Evolutionary conservation across 2,113 vertebrate genomes (phyloP).

Genomic region (Saguinus imperator): DNA sequence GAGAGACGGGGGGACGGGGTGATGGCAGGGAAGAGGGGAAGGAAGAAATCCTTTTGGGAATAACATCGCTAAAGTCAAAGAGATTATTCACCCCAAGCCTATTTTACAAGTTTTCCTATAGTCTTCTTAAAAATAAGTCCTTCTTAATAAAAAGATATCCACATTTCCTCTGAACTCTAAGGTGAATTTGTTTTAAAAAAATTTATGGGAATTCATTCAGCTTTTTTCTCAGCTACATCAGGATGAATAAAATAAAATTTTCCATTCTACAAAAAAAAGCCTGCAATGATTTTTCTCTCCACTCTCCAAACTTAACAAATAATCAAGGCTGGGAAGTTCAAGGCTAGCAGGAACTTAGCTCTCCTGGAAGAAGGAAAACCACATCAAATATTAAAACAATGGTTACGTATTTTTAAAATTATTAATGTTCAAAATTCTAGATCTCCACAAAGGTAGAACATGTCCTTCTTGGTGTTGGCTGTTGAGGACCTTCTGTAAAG

Average conservation of each 20-base stretch:
- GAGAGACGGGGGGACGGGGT: not conserved
- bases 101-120: not conserved
- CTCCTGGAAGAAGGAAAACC: constrained; percentile 30
- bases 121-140: constrained; percentile 25
- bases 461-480: not conserved
- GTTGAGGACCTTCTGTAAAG: not conserved
- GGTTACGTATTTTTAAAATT: constrained; percentile 1
- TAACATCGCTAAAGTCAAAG: not conserved
- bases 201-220: constrained; percentile 26
- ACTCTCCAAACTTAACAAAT: constrained; percentile 46
- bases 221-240: not conserved
- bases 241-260: constrained; percentile 62
- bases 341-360: constrained; percentile 4
- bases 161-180: constrained; percentile 34
- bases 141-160: not conserved
- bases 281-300: constrained; percentile 13
- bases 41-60: not conserved
- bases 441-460: not conserved
- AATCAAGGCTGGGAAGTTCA: constrained; percentile 44
- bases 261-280: constrained; percentile 57
- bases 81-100: not conserved
- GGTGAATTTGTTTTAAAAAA: constrained; percentile 48
- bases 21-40: not conserved
- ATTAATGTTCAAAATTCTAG: not conserved
- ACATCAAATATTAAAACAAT: constrained; percentile 43